Percentiles rank a stretch among this genome's conserved stretches.
phyloP scores from a whole-genome alignment of 2,797 vertebrate genomes.

The Eulemur mongoz region DNA sequence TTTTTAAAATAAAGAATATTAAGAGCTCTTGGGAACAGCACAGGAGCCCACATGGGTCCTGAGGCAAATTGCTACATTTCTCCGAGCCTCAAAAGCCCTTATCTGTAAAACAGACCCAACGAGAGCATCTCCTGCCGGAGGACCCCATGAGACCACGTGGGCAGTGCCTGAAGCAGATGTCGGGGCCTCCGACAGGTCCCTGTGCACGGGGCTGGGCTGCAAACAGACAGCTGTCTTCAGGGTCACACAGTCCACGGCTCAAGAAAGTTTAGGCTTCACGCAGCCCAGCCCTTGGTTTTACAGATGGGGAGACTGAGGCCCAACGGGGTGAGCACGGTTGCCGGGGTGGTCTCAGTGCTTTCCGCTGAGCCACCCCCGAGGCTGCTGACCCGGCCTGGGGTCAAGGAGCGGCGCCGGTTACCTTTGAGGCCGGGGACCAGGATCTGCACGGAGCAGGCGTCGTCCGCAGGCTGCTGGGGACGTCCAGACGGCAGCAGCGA shows the following conservation, averaged over 20 bases:
- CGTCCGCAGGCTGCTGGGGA: slow-evolving; percentile 92
- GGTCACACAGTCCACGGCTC: not conserved
- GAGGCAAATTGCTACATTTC: not conserved
- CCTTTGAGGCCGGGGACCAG: slow-evolving; percentile 99
- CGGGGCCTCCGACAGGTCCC: fast-evolving
- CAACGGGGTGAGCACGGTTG: fast-evolving
- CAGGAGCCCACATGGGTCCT: fast-evolving
- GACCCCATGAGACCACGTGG: fast-evolving
- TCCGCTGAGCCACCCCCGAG: not conserved
- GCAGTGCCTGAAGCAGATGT: fast-evolving
- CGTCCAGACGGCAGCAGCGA: slow-evolving; percentile 85
- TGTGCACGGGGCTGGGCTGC: not conserved
- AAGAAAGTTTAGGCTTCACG: fast-evolving
- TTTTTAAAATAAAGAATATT: not conserved
- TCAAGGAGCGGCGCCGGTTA: slow-evolving; percentile 68
- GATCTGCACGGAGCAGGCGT: slow-evolving; percentile 96
- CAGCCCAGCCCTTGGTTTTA: no score
- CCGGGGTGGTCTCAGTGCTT: not conserved
- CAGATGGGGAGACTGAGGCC: not conserved
- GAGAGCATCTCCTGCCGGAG: fast-evolving
- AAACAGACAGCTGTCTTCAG: fast-evolving
- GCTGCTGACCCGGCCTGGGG: not conserved
- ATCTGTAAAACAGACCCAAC: no score
- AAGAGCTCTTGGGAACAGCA: fast-evolving
- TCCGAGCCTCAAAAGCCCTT: not conserved